Base-by-base conservation (phyloP, 2,797 vertebrate genomes). In the Parauchenoglanis ngamensis region DNA sequence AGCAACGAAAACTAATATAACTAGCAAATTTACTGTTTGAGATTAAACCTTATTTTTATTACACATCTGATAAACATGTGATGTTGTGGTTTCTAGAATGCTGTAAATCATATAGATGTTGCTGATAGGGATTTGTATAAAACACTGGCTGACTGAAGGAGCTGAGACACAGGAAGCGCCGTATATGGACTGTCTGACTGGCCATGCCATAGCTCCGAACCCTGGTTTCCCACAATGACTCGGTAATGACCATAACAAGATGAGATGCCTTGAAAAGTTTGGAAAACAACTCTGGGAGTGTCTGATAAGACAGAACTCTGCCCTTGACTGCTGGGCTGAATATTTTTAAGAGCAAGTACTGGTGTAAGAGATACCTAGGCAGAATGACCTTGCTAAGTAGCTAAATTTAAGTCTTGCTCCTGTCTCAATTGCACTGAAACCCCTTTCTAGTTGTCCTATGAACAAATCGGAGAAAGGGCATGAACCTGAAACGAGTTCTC, bases 401-500 rank as follows among this genome's bases (percentile, higher is more conserved):
- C 19, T 84, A 70, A 61, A 68, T 25, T 10, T 70, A 79, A 40
- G 86, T 88, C 67, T 80, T 57, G 80, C 70, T 84, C 57, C 73
- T 85, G 80, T 84, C 63, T 73, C 56, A 67, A n/a, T 28, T 49
- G 52, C 72, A 59, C 85, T 15, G 56, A 83, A 57, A 72, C 49
- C 11, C 49, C 23, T n/a, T 84, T 73, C n/a, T 57, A 57, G 21
- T n/a, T 1, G 7, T 73, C 59, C 49, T 67, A 17, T n/a, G 49
- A 25, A 56, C 17, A 49, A 56, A 56, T 21, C 8, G 2, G 67
- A 40, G 15, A 72, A 75, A 85, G 54, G 83, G 84, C 56, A 93
- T 97, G 95, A 94, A 99, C 98, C 96, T 98, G 94, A 97, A 98
- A 91, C 97, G 97, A 93, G 96, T 98, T 90, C 98, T 97, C 93